Evolutionary conservation across 2,888 invertebrate genomes (phyloP), one percentile per base, ranked within the genome.

Genomic region (Gastracanthus pulcherrimus): DNA sequence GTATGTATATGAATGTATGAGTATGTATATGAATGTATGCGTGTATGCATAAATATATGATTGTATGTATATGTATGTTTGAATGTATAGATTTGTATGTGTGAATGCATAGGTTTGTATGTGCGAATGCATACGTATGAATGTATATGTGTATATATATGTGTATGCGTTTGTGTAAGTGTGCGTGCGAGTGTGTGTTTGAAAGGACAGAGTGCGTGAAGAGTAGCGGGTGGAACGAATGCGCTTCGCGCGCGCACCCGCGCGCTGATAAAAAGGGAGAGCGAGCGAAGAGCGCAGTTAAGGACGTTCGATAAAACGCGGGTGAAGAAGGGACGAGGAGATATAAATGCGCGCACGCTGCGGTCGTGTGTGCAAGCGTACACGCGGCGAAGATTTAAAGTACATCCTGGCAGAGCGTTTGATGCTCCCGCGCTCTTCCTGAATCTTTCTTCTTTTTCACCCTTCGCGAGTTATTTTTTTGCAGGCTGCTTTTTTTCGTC

Each of bases 151-250:
- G n/a, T n/a, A n/a, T n/a, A n/a, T n/a, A n/a, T n/a, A n/a, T n/a
- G n/a, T n/a, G n/a, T n/a, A n/a, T n/a, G n/a, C n/a, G n/a, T n/a
- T n/a, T n/a, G n/a, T n/a, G n/a, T n/a, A n/a, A n/a, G n/a, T n/a
- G n/a, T n/a, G n/a, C n/a, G n/a, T n/a, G n/a, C n/a, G n/a, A n/a
- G n/a, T n/a, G n/a, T n/a, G n/a, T n/a, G n/a, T n/a, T n/a, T n/a
- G n/a, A n/a, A n/a, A n/a, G n/a, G n/a, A n/a, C n/a, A n/a, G n/a
- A n/a, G n/a, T n/a, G 41, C 45, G 45, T n/a, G 16, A n/a, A n/a
- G 23, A 67, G 67, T 29, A 67, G 45, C 31, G 67, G 67, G 29
- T 48, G 67, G 48, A 67, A 67, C n/a, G 38, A n/a, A 66, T 48
- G 67, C 67, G 29, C 13, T 45, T 45, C 6, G 45, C 16, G 45